Evolutionary conservation across 2,888 invertebrate genomes (phyloP).

Genomic region (Emesis furor): DNA sequence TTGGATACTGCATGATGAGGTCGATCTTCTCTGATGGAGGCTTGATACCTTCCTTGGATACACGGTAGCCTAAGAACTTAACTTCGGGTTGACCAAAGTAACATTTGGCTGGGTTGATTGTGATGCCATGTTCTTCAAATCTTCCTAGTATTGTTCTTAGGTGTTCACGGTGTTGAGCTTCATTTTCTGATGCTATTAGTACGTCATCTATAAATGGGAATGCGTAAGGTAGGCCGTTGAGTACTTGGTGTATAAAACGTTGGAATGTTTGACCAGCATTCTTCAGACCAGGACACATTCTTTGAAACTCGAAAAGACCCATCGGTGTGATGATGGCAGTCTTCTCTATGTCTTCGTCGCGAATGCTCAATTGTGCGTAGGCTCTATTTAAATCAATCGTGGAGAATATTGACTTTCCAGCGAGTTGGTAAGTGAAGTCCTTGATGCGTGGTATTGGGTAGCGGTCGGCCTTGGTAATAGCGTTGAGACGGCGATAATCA

Average conservation of each 20-base stretch:
- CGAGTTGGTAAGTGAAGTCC: background rate
- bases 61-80: no score
- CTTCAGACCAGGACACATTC: slow-evolving; percentile 14
- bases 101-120: no score
- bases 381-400: slow-evolving; percentile 39
- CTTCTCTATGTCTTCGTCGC: slow-evolving; percentile 38
- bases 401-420: background rate
- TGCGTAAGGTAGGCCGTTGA: background rate
- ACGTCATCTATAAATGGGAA: slow-evolving; percentile 27
- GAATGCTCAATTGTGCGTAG: slow-evolving; percentile 48
- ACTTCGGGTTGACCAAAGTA: no score
- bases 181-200: background rate
- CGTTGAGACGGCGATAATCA: background rate
- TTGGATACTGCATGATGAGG: no score
- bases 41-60: no score
- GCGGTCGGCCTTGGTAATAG: background rate
- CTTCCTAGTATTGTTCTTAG: background rate
- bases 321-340: slow-evolving; percentile 43
- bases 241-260: slow-evolving; percentile 49
- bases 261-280: slow-evolving; percentile 39
- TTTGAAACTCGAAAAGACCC: background rate
- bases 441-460: background rate
- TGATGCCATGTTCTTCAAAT: no score
- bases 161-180: background rate
- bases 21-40: no score